These are phyloP conservation scores for Meriones unguiculatus DNA, from an alignment of 2,113 vertebrate genomes.

Conservation along the genomic window DNA sequence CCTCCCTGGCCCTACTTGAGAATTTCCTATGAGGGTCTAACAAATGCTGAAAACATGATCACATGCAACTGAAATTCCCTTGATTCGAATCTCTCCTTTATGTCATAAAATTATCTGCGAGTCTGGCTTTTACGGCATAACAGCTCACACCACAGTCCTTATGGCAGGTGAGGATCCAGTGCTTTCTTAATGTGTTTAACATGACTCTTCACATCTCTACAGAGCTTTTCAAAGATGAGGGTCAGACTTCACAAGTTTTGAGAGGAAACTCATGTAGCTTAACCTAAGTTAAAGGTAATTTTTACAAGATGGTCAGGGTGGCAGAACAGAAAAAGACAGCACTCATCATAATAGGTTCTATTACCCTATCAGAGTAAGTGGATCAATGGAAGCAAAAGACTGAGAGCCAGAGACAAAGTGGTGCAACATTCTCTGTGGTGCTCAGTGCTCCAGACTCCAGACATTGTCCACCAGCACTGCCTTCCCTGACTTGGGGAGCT, in stretches of 20 bases:
- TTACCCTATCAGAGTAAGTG: background rate
- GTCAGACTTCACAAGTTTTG: no score
- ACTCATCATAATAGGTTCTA: accelerated
- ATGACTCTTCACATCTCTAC: no score
- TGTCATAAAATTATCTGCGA: no score
- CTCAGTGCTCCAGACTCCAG: background rate
- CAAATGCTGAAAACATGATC: background rate
- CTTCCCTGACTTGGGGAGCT: background rate
- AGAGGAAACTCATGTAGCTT: no score
- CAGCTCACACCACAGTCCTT: no score
- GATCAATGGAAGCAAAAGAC: background rate
- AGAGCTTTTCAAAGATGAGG: no score
- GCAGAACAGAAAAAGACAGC: background rate
- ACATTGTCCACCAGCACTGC: background rate
- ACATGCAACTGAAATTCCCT: no score
- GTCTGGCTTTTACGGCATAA: no score
- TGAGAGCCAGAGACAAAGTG: background rate
- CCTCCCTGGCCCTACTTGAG: background rate
- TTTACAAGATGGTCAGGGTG: background rate
- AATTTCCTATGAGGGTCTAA: background rate
- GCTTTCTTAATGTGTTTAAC: no score
- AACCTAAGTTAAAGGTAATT: no score
- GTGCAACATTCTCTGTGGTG: background rate
- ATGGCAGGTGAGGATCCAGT: no score
- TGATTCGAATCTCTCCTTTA: no score